Conservation (phyloP, 2,797 vertebrate genomes). For the Rhinella marina region DNA sequence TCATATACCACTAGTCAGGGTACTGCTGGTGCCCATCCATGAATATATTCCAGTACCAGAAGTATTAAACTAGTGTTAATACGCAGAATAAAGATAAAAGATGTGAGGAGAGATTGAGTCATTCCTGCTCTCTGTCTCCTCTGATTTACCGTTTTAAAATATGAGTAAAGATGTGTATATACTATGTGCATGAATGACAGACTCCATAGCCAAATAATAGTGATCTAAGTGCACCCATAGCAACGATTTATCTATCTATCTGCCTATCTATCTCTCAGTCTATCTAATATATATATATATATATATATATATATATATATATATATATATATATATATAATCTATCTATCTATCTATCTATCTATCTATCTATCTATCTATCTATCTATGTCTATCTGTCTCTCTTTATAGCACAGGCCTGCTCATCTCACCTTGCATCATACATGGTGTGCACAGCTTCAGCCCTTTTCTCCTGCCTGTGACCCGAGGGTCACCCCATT, state of each 20-base stretch:
- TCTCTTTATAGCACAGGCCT: neutral
- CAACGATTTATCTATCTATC: neutral
- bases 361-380: slow-evolving; percentile 17
- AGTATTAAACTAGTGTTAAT: neutral
- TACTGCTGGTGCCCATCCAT: neutral
- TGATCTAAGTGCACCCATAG: neutral
- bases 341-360: slow-evolving; percentile 20
- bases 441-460: neutral
- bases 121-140: neutral
- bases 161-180: neutral
- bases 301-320: neutral
- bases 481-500: neutral
- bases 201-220: neutral
- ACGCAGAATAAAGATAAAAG: neutral
- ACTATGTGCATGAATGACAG: neutral
- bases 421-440: slow-evolving; percentile 9
- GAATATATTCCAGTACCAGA: neutral
- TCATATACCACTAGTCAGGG: neutral
- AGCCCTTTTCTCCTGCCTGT: slow-evolving; percentile 7
- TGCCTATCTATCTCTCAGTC: neutral
- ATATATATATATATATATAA: neutral
- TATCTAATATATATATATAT: neutral
- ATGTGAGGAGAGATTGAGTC: no score
- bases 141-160: no score
- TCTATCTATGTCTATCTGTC: slow-evolving; percentile 1